Conservation (phyloP, 2,888 invertebrate genomes). For the Lapara coniferarum region DNA sequence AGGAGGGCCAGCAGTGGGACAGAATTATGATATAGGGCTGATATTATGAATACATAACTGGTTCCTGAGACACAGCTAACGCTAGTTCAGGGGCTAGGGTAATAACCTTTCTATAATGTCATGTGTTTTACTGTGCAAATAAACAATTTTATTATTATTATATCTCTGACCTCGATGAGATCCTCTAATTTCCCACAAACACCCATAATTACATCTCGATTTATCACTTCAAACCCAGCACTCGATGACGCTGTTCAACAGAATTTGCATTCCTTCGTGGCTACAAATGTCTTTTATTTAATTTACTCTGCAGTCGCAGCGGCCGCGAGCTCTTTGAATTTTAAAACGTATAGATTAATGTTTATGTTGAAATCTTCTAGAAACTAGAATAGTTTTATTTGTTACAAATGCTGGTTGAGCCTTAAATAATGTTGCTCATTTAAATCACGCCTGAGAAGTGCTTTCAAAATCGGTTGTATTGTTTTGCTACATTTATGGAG, state of each 20-base stretch:
- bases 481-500: not conserved
- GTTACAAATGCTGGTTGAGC: slow-evolving; percentile 3
- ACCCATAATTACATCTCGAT: slow-evolving; percentile 10
- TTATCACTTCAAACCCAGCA: not conserved
- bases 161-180: not conserved
- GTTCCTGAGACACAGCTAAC: too few species aligned
- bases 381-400: slow-evolving; percentile 7
- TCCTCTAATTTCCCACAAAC: not conserved
- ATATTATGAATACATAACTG: too few species aligned
- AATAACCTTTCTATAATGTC: too few species aligned
- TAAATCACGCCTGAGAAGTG: not conserved
- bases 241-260: slow-evolving; percentile 40
- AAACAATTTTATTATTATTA: too few species aligned
- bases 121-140: too few species aligned
- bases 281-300: slow-evolving; percentile 54
- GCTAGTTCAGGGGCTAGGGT: too few species aligned
- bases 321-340: slow-evolving; percentile 58
- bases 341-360: slow-evolving; percentile 56
- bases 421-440: not conserved
- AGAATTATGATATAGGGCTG: too few species aligned
- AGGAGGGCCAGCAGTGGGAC: too few species aligned
- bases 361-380: slow-evolving; percentile 34
- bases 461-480: not conserved
- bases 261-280: slow-evolving; percentile 56
- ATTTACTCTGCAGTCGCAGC: slow-evolving; percentile 48